Conservation (phyloP, 2,113 vertebrate species). For the Hystrix cristata region DNA sequence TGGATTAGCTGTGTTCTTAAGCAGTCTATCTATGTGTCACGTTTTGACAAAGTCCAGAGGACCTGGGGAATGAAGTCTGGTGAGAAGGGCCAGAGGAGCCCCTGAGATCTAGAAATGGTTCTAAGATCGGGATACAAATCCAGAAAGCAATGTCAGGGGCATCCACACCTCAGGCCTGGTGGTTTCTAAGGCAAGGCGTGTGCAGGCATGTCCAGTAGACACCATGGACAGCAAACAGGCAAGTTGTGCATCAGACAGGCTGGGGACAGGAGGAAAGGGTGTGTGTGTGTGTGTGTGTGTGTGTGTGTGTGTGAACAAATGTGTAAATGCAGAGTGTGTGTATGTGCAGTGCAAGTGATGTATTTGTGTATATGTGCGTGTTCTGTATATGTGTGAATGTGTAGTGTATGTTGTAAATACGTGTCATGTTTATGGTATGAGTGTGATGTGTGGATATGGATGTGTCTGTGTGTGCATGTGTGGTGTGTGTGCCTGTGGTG, state of each 20-base stretch:
- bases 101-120: background rate
- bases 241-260: too few species aligned
- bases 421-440: background rate
- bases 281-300: background rate
- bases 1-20: background rate
- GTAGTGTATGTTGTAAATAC: background rate
- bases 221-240: background rate
- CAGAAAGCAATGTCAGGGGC: rapidly evolving
- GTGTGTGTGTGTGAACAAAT: background rate
- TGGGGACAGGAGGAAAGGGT: rapidly evolving
- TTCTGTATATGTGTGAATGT: background rate
- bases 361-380: background rate
- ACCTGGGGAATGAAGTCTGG: background rate
- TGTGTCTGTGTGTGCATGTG: background rate
- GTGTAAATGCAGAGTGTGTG: background rate
- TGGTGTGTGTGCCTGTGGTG: background rate
- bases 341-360: background rate
- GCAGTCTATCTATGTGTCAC: too few species aligned
- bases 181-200: too few species aligned
- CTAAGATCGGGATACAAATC: too few species aligned
- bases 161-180: background rate
- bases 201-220: too few species aligned
- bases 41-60: background rate
- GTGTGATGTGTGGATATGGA: background rate
- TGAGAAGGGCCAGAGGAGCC: background rate